A percentile compares a stretch with the other conserved stretches of the same genome.
Conservation (phyloP, 2,888 invertebrate species). For the Pantelozetes paolii region DNA sequence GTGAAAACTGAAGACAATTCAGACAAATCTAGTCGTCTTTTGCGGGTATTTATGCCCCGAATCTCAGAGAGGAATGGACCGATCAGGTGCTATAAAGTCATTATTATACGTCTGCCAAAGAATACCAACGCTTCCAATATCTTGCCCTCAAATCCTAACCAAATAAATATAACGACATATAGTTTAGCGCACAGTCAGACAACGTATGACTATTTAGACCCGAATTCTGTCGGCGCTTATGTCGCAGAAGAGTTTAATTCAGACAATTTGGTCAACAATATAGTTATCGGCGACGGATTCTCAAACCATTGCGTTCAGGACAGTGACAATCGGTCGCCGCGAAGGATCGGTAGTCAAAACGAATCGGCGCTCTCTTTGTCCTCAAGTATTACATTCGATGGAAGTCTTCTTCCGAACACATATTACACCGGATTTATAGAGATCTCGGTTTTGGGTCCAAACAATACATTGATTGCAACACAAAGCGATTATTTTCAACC, state of each 20-base stretch:
- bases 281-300: constrained; percentile 47
- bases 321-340: constrained; percentile 42
- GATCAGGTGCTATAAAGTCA: constrained; percentile 78
- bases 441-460: constrained; percentile 64
- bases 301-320: constrained; percentile 6
- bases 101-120: constrained; percentile 66
- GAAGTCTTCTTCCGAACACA: constrained; percentile 67
- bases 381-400: constrained; percentile 58
- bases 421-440: constrained; percentile 83
- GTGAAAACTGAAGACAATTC: constrained; percentile 15
- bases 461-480: constrained; percentile 46
- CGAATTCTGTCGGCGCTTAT: constrained; percentile 63
- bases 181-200: constrained; percentile 29
- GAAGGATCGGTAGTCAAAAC: constrained; percentile 42
- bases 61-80: constrained; percentile 79
- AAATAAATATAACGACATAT: constrained; percentile 40
- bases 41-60: constrained; percentile 63
- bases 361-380: constrained; percentile 37
- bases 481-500: constrained; percentile 47
- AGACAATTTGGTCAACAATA: constrained; percentile 40
- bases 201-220: not conserved
- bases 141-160: constrained; percentile 52
- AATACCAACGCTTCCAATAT: constrained; percentile 64
- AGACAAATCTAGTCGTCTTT: constrained; percentile 58
- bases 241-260: constrained; percentile 74